These are phyloP conservation scores for Epinotia ramella DNA, from an alignment of 2,888 invertebrate species.

Conservation along the genomic window DNA sequence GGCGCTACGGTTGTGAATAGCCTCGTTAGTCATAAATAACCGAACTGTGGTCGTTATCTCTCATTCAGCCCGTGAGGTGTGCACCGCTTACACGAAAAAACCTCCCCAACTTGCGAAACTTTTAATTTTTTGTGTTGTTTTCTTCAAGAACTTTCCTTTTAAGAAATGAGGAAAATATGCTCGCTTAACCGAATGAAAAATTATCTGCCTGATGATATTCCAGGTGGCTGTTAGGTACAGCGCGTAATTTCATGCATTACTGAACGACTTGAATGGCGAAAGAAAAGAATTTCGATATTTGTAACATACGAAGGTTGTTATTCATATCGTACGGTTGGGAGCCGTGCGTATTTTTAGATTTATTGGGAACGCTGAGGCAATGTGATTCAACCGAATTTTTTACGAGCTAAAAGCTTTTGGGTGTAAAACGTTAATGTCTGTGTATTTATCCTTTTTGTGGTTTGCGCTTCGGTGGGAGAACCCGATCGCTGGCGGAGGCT, in stretches of 20 bases:
- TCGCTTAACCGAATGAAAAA: constrained; percentile 34
- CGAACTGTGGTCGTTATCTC: constrained; percentile 81
- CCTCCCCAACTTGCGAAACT: constrained; percentile 47
- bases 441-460: constrained; percentile 62
- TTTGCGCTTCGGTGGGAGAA: constrained; percentile 61
- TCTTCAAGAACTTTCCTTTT: constrained; percentile 47
- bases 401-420: constrained; percentile 77
- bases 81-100: constrained; percentile 50
- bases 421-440: constrained; percentile 74
- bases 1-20: constrained; percentile 76
- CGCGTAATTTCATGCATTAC: constrained; percentile 33
- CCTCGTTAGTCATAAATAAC: constrained; percentile 84
- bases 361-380: constrained; percentile 56
- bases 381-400: constrained; percentile 64
- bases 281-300: constrained; percentile 15
- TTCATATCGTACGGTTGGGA: constrained; percentile 41
- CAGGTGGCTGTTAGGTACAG: constrained; percentile 27
- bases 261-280: constrained; percentile 18
- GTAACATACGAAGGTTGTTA: constrained; percentile 23
- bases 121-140: constrained; percentile 54
- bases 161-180: constrained; percentile 41
- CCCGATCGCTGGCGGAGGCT: constrained; percentile 55
- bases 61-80: constrained; percentile 74
- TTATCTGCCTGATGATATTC: constrained; percentile 34
- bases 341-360: constrained; percentile 50